These are phyloP conservation scores for Petrophora chlorosata DNA, from an alignment of 2,888 invertebrate genomes.

Conservation along the genomic window DNA sequence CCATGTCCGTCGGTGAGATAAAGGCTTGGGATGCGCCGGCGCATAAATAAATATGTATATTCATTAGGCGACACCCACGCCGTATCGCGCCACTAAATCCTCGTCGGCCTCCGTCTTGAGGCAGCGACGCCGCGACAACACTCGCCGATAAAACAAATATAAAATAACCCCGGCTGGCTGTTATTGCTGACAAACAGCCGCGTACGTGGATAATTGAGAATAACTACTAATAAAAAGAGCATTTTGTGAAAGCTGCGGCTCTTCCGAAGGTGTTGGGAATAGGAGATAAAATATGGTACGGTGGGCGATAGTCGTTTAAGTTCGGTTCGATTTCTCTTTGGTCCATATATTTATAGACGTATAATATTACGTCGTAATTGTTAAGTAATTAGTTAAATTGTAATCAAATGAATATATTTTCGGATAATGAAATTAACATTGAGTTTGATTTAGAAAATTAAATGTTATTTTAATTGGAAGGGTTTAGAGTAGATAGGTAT, in stretches of 20 bases:
- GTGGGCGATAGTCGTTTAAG: slow-evolving; percentile 2
- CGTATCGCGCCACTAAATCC: slow-evolving; percentile 80
- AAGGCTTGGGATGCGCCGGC: slow-evolving; percentile 60
- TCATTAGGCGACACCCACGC: slow-evolving; percentile 83
- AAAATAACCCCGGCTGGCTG: slow-evolving; percentile 37
- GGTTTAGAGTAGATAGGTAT: no score
- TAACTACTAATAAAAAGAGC: slow-evolving; percentile 12
- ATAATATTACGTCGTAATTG: no score
- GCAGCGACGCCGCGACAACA: slow-evolving; percentile 54
- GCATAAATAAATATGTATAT: slow-evolving; percentile 82
- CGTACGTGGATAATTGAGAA: slow-evolving; percentile 12
- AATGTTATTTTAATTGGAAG: no score
- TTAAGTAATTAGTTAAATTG: no score
- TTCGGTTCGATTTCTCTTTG: not conserved
- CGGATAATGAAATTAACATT: no score
- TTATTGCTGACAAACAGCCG: slow-evolving; percentile 12
- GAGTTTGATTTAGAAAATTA: no score
- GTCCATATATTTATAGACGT: no score
- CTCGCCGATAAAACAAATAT: slow-evolving; percentile 45
- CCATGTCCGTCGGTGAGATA: slow-evolving; percentile 66
- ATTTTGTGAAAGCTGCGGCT: slow-evolving; percentile 6
- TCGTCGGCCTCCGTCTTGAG: slow-evolving; percentile 70
- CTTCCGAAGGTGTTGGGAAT: not conserved
- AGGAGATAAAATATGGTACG: not conserved
- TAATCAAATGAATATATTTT: no score